Evolutionary conservation across 1,140 invertebrate species (phyloP).

Genomic region (Nixonia krombeini): DNA sequence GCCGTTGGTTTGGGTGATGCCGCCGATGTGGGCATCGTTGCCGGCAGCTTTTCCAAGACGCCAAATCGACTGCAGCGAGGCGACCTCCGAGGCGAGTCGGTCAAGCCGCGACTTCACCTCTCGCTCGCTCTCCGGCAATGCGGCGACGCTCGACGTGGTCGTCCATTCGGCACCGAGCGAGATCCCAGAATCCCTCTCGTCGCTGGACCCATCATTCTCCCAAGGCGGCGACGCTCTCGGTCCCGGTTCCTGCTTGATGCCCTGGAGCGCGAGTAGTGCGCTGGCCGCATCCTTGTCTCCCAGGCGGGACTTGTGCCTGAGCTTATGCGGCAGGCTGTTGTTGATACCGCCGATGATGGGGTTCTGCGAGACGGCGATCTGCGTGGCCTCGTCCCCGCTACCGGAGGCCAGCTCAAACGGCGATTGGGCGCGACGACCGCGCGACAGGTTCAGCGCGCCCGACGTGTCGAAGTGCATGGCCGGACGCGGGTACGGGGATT

Average conservation of each 20-base stretch:
- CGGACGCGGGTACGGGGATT: slow-evolving; percentile 72
- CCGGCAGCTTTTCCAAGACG: slow-evolving; percentile 59
- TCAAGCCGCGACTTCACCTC: slow-evolving; percentile 89
- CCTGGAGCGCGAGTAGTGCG: slow-evolving; percentile 82
- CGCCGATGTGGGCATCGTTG: slow-evolving; percentile 20
- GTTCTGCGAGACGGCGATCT: slow-evolving; percentile 65
- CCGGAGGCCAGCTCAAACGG: slow-evolving; percentile 81
- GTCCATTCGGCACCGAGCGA: slow-evolving; percentile 84
- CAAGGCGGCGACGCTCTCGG: slow-evolving; percentile 83
- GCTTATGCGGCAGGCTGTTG: slow-evolving; percentile 86
- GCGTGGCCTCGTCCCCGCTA: slow-evolving; percentile 79
- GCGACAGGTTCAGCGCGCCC: slow-evolving; percentile 78
- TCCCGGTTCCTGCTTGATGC: slow-evolving; percentile 87
- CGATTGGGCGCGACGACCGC: slow-evolving; percentile 74
- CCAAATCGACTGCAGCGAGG: slow-evolving; percentile 85
- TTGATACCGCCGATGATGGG: slow-evolving; percentile 64
- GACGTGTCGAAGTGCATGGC: slow-evolving; percentile 68
- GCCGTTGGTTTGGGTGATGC: slow-evolving; percentile 4
- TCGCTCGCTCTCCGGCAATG: slow-evolving; percentile 76
- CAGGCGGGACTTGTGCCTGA: slow-evolving; percentile 92
- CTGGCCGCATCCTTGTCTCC: slow-evolving; percentile 89
- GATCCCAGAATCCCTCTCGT: slow-evolving; percentile 90
- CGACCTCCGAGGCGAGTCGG: slow-evolving; percentile 91
- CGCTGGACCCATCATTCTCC: slow-evolving; percentile 87
- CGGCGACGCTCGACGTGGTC: slow-evolving; percentile 41